Evolutionary conservation across 1,140 invertebrate species (phyloP), one percentile per base, ranked within the genome.

Genomic region (Heliconius nattereri): DNA sequence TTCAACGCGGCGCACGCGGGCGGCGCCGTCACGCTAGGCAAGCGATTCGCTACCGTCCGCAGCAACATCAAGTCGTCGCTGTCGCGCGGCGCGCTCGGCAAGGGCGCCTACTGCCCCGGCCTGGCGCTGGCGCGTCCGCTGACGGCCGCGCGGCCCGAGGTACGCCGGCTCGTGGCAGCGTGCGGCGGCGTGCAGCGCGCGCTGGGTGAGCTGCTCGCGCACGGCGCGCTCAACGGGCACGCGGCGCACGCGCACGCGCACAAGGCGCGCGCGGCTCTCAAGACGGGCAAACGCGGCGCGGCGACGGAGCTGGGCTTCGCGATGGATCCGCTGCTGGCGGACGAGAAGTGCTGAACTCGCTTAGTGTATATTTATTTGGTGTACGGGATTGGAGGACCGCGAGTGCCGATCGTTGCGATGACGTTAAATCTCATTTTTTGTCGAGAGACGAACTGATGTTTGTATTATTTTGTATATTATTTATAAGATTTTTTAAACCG

Each of bases 391-490:
- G 81, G 89, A 92, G 87, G 88, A 90, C 85, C 87, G 86, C 89
- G 87, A 87, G 90, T 88, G 89, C 86, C 88, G 71, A 87, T 90
- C 85, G 86, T 86, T 86, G 89, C 73, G 82, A 87, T 90, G 88
- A 90, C 87, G 86, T 88, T 89, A 90, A 92, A 92, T 92, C 91
- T 92, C 89, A 90, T 87, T 87, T 86, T 86, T 91, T 83, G 79
- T 86, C 82, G 81, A 85, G 84, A 90, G 86, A 78, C 85, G 86
- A 91, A 91, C 84, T 92, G 90, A 92, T 89, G 87, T 94, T 93
- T 94, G 89, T 94, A 94, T 95, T 94, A 93, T 95, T 95, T 95
- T 95, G 93, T 95, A 95, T 92, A 94, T 94, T 94, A 92, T 93
- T 94, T 91, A 89, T 95, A 95, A 94, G 93, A 91, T 89, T 94